A percentile compares a stretch with the other conserved stretches of the same genome.
Conservation (phyloP, 2,113 vertebrate genomes). For the Erinaceus europaeus region DNA sequence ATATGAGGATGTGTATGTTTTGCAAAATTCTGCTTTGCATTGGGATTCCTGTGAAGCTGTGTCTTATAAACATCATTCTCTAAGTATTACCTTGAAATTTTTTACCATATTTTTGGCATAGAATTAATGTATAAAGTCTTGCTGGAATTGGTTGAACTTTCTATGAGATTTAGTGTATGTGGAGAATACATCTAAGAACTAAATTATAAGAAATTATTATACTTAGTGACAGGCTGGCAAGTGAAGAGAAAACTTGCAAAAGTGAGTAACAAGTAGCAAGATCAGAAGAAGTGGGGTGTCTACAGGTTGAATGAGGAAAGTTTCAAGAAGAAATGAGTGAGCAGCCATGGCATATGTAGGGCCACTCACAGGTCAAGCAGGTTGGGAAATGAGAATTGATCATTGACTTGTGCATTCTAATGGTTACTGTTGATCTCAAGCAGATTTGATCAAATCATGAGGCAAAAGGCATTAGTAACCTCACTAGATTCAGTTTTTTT, state of each 20-base stretch:
- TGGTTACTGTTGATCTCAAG: not conserved
- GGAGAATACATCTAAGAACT: not conserved
- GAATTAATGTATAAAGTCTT: not conserved
- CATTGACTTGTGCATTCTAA: not conserved
- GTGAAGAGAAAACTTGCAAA: too few species aligned
- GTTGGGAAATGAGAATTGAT: not conserved
- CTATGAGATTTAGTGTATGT: not conserved
- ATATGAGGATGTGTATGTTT: slow-evolving; percentile 33
- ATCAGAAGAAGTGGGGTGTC: not conserved
- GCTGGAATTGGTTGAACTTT: not conserved
- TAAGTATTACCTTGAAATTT: slow-evolving; percentile 61
- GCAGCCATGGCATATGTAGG: not conserved
- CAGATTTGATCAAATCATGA: not conserved
- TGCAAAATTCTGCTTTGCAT: slow-evolving; percentile 56
- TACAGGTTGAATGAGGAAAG: not conserved
- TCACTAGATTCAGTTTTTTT: not conserved
- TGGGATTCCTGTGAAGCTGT: slow-evolving; percentile 60
- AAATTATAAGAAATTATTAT: not conserved
- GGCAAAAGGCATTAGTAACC: not conserved
- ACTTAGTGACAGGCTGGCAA: too few species aligned
- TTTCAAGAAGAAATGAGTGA: not conserved
- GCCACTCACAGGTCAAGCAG: not conserved
- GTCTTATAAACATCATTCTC: slow-evolving; percentile 42
- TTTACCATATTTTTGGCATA: not conserved
- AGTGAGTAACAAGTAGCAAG: too few species aligned